These are phyloP conservation scores for Fopius arisanus DNA, from an alignment of 1,140 invertebrate genomes.

Conservation along the genomic window DNA sequence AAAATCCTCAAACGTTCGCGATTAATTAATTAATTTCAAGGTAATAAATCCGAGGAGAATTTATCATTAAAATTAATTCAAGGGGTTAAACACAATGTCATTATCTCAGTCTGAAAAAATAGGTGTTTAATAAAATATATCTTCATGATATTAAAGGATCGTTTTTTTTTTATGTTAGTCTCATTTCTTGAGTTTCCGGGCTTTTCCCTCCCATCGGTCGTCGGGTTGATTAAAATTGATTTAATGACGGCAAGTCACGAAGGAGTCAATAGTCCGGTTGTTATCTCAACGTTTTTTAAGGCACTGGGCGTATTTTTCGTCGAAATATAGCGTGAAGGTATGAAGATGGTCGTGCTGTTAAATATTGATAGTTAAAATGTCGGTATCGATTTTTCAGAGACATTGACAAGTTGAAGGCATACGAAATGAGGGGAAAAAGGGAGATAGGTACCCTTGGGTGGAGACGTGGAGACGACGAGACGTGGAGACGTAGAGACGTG, in stretches of 20 bases:
- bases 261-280: background rate
- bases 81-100: no score
- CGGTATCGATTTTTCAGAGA: background rate
- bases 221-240: slow-evolving; percentile 4
- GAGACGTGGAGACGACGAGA: slow-evolving; percentile 5
- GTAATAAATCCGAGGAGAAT: no score
- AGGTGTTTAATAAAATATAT: no score
- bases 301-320: background rate
- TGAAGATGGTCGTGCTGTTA: background rate
- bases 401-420: background rate
- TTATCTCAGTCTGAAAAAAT: no score
- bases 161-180: no score
- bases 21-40: no score
- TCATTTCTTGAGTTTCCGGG: background rate
- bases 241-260: background rate
- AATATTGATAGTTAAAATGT: background rate
- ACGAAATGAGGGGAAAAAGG: background rate
- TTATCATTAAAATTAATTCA: no score
- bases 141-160: no score
- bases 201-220: background rate
- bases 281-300: background rate
- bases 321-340: no score
- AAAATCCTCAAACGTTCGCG: no score
- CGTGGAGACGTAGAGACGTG: background rate
- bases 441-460: background rate